Conservation (phyloP, 2,797 vertebrate genomes). For the Phataginus tricuspis region DNA sequence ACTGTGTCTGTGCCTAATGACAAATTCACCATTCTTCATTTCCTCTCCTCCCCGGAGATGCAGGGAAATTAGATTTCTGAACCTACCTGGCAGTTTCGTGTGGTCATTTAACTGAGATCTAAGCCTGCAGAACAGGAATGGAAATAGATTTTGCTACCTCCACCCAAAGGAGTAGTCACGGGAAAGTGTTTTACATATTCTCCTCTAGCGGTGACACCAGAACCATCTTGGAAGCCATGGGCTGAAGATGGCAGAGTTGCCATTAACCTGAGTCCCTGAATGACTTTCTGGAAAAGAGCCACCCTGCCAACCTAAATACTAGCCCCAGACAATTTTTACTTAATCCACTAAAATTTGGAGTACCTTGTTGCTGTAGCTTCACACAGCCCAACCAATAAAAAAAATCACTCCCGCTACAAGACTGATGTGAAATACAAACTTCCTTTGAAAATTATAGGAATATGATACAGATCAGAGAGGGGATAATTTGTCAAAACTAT, state of each 20-base stretch:
- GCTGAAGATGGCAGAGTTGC: background rate
- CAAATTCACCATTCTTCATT: background rate
- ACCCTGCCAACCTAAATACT: background rate
- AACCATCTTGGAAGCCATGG: background rate
- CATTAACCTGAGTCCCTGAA: background rate
- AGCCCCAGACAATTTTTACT: background rate
- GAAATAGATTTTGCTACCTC: background rate
- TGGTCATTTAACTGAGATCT: background rate
- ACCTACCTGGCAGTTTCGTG: background rate
- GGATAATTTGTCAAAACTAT: background rate
- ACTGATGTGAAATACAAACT: background rate
- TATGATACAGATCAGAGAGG: background rate
- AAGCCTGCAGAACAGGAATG: background rate
- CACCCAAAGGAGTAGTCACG: background rate
- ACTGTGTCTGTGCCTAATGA: background rate
- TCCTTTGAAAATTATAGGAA: slow-evolving; percentile 20
- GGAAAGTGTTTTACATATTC: background rate
- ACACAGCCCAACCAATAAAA: background rate
- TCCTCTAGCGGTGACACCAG: background rate
- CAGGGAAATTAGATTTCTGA: background rate
- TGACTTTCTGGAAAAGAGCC: background rate
- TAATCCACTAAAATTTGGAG: background rate
- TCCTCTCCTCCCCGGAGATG: background rate
- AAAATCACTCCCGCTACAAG: background rate
- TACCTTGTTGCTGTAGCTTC: background rate